Percentiles rank a stretch among this genome's conserved stretches.
Evolutionary conservation across 2,797 vertebrate genomes (phyloP).

Genomic region (Typhlichthys eigenmanni): DNA sequence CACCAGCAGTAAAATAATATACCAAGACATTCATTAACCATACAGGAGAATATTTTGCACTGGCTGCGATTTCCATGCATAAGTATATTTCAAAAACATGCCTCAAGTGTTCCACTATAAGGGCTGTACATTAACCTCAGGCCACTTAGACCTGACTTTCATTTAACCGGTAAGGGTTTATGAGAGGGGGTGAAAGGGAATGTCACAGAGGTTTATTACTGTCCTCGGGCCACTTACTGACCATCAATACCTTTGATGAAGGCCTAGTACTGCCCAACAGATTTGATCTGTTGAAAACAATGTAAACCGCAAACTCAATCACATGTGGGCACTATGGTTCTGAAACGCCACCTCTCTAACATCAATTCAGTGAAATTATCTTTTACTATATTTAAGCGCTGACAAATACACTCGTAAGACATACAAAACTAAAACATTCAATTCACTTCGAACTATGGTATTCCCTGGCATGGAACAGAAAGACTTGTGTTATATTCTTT

Average conservation of each 20-base stretch:
- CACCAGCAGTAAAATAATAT: slow-evolving; percentile 5
- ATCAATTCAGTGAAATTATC: slow-evolving; percentile 11
- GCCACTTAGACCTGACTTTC: slow-evolving; percentile 56
- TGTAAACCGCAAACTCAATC: slow-evolving; percentile 32
- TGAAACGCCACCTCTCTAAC: slow-evolving; percentile 29
- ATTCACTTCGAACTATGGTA: slow-evolving; percentile 5
- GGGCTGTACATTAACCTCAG: slow-evolving; percentile 65
- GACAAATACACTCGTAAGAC: too few species aligned
- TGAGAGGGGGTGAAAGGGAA: slow-evolving; percentile 31
- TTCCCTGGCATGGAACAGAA: slow-evolving; percentile 13
- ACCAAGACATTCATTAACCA: slow-evolving; percentile 57
- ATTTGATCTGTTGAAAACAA: slow-evolving; percentile 36
- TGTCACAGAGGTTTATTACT: slow-evolving; percentile 35
- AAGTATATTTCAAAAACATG: slow-evolving; percentile 17
- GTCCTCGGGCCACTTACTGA: slow-evolving; percentile 54
- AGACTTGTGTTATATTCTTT: too few species aligned
- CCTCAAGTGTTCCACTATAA: slow-evolving; percentile 54
- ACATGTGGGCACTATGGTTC: slow-evolving; percentile 5
- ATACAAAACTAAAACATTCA: not conserved
- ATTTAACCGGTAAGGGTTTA: slow-evolving; percentile 44
- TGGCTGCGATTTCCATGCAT: slow-evolving; percentile 37
- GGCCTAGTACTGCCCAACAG: slow-evolving; percentile 34
- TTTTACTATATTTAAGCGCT: not conserved
- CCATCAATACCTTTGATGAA: slow-evolving; percentile 54
- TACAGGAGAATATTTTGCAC: slow-evolving; percentile 13